Evolutionary conservation across 2,113 vertebrate species (phyloP), one percentile per base, ranked within the genome.

Genomic region (Amphiprion percula): DNA sequence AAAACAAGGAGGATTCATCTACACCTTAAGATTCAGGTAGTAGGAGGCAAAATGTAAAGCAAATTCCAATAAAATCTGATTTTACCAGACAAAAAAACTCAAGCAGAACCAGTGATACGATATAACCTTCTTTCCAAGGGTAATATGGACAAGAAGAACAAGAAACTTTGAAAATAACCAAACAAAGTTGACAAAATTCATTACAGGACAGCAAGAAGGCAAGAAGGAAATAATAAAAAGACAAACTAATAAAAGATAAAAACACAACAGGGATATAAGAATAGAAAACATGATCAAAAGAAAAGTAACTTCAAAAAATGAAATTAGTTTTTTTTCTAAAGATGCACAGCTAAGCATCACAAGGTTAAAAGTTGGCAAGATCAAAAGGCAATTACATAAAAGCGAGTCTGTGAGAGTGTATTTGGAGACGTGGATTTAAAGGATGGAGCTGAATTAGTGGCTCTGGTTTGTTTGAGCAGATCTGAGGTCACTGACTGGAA

Each of bases 241-340:
- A 56, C 23, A 39, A 73, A 68, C 44, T 14, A 47, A 68, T 68
- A 39, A 55, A 67, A 21, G 33, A 49, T 24, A n/a, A 70, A 77
- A 53, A 10, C 23, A 37, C 8, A 30, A 66, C 1, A 0, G 26
- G 47, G 16, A 53, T 41, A 49, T 53, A 46, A 83, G 82, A 64
- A 78, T 55, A 71, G 54, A 82, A 68, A 62, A 50, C 47, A 70
- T 49, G 70, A 76, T 88, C 50, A 85, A 87, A 90, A 74, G 80
- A 64, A 60, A 74, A 64, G 53, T n/a, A 52, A 64, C 23, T 54
- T 41, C 0, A 5, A 5, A 68, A 74, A 70, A 71, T 56, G 1
- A 52, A 69, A 70, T 49, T 68, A 0, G 46, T 33, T 74, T 77
- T 6, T 3, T 74, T 75, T 5, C 6, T 3, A 71, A 44, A 77